Evolutionary conservation across 2,113 vertebrate species (phyloP), one percentile per base, ranked within the genome.

Genomic region (Mustela lutreola): DNA sequence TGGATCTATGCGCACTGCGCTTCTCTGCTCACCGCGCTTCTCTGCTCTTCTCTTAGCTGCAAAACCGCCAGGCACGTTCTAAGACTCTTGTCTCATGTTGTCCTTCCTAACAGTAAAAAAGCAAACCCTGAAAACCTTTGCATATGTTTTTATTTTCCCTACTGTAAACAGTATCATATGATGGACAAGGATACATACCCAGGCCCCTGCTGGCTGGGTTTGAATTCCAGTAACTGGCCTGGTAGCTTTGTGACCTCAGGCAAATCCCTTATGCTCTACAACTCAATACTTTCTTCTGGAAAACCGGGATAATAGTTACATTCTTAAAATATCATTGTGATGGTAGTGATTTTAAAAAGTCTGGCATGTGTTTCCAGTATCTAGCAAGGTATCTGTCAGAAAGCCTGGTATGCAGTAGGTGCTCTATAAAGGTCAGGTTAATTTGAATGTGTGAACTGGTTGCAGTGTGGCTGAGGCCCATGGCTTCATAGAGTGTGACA

Each of bases 1-100:
- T 33, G 2, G 31, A 24, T 50, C 70, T 50, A 0, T 0, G 5
- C 24, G 21, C 2, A 0, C 4, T 28, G 8, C 12, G 0, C 11
- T 45, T 1, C 16, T 33, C n/a, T 3, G 4, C 21, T 81, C 14
- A 14, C 18, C 15, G 8, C 12, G 0, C 11, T 45, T 1, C 16
- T 33, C n/a, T 3, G 4, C 21, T 81, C 18, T 11, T 63, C n/a
- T 80, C 58, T 42, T n/a, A 75, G 36, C 22, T 12, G 0, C 18
- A 2, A 16, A 9, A 24, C 26, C 78, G 63, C 36, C 42, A 33
- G 50, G 71, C 70, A 79, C 0, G 2, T 4, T 39, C 26, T 42
- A 56, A 87, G 86, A 88, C 24, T 48, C 56, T 56, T 82, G 19
- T 18, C 12, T 71, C 31, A 33, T n/a, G 16, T 5, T 14, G 26